Base-by-base conservation (phyloP, 2,113 vertebrate species). In the Coptodon rendalli region DNA sequence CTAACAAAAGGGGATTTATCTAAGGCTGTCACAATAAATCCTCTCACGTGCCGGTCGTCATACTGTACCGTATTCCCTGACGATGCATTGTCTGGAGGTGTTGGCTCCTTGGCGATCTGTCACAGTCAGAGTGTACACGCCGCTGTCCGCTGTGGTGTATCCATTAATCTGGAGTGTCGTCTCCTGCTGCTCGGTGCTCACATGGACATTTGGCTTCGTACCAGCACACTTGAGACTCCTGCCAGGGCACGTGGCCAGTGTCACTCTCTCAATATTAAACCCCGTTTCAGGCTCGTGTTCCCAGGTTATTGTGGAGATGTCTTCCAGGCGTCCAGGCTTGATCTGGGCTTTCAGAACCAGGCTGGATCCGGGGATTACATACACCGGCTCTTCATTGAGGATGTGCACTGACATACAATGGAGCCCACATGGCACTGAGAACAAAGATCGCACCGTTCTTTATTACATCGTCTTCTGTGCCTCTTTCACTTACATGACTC, bases 21-120 rank as follows among this genome's bases (percentile, higher is more conserved):
- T 78, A 78, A 52, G 45, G 45, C 6, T 27, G 22, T 27, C 2
- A 29, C 68, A 68, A 22, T 34, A 40, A 59, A 27, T 16, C 19
- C 31, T 8, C 13, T 24, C 40, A n/a, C n/a, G 12, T 80, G 57
- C 53, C 7, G 52, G 14, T 3, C 24, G 5, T 78, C 53, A 16
- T 86, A 91, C 94, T 63, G 38, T 95, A 97, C 96, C 93, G 3
- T 96, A 96, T 38, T 94, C 94, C 45, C 94, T 91, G 85, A 96
- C 95, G 14, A 91, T 87, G 86, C 93, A 94, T 11, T 87, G 86
- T 6, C 90, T 94, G 0, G 87, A 91, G 81, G 66, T 87, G 14
- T 79, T 89, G 52, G 40, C 73, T 54, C 95, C 95, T 6, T 2
- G 61, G n/a, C 80, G 89, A 52, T 95, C 91, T 0, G 48, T 93